These are phyloP conservation scores for Drosophila kuntzei DNA, from an alignment of 2,888 invertebrate genomes.

Conservation along the genomic window DNA sequence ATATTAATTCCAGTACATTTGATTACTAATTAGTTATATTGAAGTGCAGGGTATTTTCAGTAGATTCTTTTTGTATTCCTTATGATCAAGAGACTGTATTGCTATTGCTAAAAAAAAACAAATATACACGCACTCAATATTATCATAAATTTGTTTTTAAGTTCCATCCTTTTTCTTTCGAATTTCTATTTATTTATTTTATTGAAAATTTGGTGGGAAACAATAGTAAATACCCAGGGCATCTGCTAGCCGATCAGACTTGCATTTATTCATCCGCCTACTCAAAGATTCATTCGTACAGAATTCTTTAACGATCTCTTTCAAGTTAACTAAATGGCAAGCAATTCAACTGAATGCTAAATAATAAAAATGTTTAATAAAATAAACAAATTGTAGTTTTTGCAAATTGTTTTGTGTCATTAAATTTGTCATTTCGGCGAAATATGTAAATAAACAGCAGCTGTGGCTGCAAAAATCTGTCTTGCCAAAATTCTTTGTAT, in stretches of 20 bases:
- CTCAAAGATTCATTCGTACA: neutral
- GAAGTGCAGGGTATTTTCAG: too few relatives aligned
- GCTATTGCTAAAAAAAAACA: too few relatives aligned
- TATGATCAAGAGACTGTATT: too few relatives aligned
- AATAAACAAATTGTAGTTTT: slow-evolving; percentile 13
- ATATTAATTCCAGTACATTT: too few relatives aligned
- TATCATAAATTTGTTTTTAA: too few relatives aligned
- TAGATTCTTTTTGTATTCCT: too few relatives aligned
- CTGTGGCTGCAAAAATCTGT: slow-evolving; percentile 9
- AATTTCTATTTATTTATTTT: too few relatives aligned
- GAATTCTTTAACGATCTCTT: slow-evolving; percentile 7
- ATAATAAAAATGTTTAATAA: slow-evolving; percentile 4
- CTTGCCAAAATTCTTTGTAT: slow-evolving; percentile 14
- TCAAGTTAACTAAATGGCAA: neutral
- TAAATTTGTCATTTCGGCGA: slow-evolving; percentile 19
- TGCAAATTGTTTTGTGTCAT: slow-evolving; percentile 9
- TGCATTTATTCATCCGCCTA: neutral
- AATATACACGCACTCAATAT: too few relatives aligned
- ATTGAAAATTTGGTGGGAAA: too few relatives aligned
- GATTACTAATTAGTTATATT: too few relatives aligned
- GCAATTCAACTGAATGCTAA: slow-evolving; percentile 9
- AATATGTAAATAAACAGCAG: slow-evolving; percentile 16
- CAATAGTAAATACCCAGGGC: too few relatives aligned
- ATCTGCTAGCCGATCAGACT: neutral
- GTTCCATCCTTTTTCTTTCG: too few relatives aligned